Conservation (phyloP, 2,888 invertebrate species). For the Trypoxylon attenuatum region DNA sequence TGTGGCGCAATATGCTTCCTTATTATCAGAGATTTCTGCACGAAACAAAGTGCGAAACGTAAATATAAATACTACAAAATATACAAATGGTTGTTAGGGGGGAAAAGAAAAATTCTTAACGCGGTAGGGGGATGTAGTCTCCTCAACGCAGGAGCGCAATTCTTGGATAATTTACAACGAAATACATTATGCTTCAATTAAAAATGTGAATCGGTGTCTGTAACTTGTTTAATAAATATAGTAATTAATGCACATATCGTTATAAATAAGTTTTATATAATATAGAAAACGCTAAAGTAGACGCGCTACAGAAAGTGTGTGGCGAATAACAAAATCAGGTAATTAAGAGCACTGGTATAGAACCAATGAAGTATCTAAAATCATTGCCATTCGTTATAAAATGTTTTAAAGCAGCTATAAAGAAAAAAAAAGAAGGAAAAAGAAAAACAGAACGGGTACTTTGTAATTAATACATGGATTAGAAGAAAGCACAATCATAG, state of each 20-base stretch:
- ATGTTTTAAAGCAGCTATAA: conserved; percentile 31
- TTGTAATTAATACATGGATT: conserved; percentile 32
- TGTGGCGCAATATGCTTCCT: conserved; percentile 16
- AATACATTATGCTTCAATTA: conserved; percentile 53
- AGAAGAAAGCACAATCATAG: conserved; percentile 41
- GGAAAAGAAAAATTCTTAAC: conserved; percentile 44
- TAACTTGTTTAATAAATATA: conserved; percentile 67
- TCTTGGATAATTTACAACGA: conserved; percentile 58
- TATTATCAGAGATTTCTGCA: conserved; percentile 18
- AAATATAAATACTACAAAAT: conserved; percentile 61
- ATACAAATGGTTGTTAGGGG: conserved; percentile 45
- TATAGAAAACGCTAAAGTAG: conserved; percentile 56
- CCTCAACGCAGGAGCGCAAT: conserved; percentile 18
- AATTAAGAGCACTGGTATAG: conserved; percentile 40
- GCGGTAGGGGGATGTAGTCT: conserved; percentile 45
- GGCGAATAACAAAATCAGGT: conserved; percentile 54
- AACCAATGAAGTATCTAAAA: conserved; percentile 47
- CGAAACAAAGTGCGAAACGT: conserved; percentile 39
- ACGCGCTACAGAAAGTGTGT: conserved; percentile 55
- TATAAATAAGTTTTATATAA: conserved; percentile 63
- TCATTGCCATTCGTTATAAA: conserved; percentile 40
- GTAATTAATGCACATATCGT: conserved; percentile 65
- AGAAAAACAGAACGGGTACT: conserved; percentile 51
- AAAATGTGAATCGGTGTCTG: conserved; percentile 59
- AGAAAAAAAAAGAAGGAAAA: conserved; percentile 40